Base-by-base conservation (phyloP, 2,888 invertebrate species). In the Hecatera dysodea region DNA sequence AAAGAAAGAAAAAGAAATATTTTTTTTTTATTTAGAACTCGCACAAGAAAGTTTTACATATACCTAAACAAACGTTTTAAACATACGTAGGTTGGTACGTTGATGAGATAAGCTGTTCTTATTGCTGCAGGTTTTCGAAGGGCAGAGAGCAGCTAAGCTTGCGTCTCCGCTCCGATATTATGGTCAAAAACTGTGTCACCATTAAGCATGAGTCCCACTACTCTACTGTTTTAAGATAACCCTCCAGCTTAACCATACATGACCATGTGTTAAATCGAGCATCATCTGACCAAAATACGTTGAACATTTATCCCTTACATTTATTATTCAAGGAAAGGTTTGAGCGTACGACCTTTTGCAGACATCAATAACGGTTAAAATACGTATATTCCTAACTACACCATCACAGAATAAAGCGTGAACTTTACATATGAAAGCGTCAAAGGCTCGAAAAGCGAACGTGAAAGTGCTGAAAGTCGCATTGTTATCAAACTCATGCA, bases 401-500 rank as follows among this genome's bases (percentile, higher is more conserved):
- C 50, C 29, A 27, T 39, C 19, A 46, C 22, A 4, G 60, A 53
- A 78, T 64, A 81, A 57, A 81, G 56, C 48, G 22, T 72, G 46
- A 78, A 67, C 36, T 78, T 78, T 67, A 72, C 72, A 79, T 81
- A 81, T 79, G 78, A 79, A 81, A 67, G 56, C 82, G 42, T 78
- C 82, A 82, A 80, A 78, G 69, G 69, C 63, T 69, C 15, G 46
- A 67, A 64, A 19, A 69, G 61, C 17, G 53, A 67, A 56, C 55
- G 72, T 36, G 29, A 70, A 78, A 69, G 44, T 73, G 76, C 76
- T 78, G 72, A 72, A 77, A 77, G 78, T 69, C 65, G 66, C 79
- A 80, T 82, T 80, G 80, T 80, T 78, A 82, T 80, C 69, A 82
- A 78, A 67, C 72, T 66, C 74, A 57, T 53, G 78, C 73, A 67